Evolutionary conservation across 2,113 vertebrate genomes (phyloP).

Genomic region (Speoplatyrhinus poulsoni): DNA sequence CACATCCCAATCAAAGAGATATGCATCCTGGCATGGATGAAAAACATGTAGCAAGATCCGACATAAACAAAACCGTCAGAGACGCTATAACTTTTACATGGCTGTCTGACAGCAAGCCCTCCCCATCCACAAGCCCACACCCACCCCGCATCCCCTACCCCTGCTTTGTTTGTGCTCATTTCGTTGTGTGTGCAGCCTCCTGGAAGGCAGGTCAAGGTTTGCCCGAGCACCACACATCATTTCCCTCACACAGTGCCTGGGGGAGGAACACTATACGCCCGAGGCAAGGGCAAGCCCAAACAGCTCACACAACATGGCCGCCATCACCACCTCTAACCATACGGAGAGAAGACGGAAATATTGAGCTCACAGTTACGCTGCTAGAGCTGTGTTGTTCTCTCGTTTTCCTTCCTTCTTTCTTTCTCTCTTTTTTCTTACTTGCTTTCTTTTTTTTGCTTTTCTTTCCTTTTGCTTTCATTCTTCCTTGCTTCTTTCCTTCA

Average conservation of each 20-base stretch:
- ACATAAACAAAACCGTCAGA: conserved; percentile 33
- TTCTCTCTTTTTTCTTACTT: conserved; percentile 27
- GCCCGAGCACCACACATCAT: conserved; percentile 92
- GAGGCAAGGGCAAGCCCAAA: conserved; percentile 89
- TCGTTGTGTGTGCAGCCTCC: conserved; percentile 80
- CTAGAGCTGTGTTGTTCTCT: conserved; percentile 11
- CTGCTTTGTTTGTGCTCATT: conserved; percentile 84
- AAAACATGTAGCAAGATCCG: conserved; percentile 37
- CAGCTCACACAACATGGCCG: conserved; percentile 68
- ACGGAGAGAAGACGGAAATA: conserved; percentile 43
- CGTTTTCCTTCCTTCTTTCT: conserved; percentile 22
- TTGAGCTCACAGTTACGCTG: conserved; percentile 42
- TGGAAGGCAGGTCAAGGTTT: conserved; percentile 96
- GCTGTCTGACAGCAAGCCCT: conserved; percentile 41
- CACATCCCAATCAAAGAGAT: conserved; percentile 44
- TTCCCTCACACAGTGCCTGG: conserved; percentile 83
- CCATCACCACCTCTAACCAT: conserved; percentile 67
- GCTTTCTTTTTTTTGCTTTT: background rate
- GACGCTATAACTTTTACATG: conserved; percentile 45
- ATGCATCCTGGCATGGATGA: conserved; percentile 25
- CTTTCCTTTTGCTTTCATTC: conserved; percentile 11
- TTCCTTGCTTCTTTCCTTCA: conserved; percentile 7
- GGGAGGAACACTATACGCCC: conserved; percentile 89
- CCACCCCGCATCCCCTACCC: conserved; percentile 17
- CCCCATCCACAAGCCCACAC: conserved; percentile 36